Percentiles rank a stretch among this genome's conserved stretches.
These are phyloP conservation scores for Lophura nycthemera DNA, from an alignment of 2,113 vertebrate genomes.

Conservation along the genomic window DNA sequence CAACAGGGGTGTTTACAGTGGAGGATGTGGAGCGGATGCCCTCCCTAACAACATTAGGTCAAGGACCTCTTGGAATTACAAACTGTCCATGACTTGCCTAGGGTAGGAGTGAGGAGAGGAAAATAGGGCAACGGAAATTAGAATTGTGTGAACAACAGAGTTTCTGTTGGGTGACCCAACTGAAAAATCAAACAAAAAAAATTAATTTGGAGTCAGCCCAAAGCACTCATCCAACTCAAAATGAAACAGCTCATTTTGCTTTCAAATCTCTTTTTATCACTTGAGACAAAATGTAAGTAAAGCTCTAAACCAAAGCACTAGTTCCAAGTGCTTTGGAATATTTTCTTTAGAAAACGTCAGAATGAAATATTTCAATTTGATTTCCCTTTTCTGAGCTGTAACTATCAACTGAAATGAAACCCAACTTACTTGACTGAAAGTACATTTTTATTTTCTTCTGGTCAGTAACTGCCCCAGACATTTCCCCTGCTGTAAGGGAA, in stretches of 20 bases:
- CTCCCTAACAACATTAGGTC: accelerated
- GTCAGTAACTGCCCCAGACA: not conserved
- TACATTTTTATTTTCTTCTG: not conserved
- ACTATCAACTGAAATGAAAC: not conserved
- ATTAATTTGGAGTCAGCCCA: not conserved
- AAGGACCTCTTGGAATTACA: not conserved
- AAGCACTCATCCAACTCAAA: constrained; percentile 12
- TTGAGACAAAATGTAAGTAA: not conserved
- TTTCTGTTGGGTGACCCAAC: not conserved
- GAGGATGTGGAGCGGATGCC: not conserved
- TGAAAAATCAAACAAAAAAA: not conserved
- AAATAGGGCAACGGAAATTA: constrained; percentile 8
- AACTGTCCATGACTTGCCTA: not conserved
- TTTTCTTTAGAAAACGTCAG: not conserved
- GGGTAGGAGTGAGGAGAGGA: not conserved
- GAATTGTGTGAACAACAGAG: not conserved
- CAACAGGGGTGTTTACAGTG: accelerated
- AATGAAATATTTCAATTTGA: not conserved
- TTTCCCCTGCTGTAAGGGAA: not conserved
- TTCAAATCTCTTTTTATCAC: not conserved
- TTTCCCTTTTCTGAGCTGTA: not conserved
- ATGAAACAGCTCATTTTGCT: constrained; percentile 2
- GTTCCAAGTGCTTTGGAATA: not conserved
- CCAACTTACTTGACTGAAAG: not conserved
- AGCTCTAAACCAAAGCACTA: not conserved